Evolutionary conservation across 35 echinoderm and acorn worm genomes (phyloP), one percentile per base, ranked within the genome.

Genomic region (Anneissia japonica): DNA sequence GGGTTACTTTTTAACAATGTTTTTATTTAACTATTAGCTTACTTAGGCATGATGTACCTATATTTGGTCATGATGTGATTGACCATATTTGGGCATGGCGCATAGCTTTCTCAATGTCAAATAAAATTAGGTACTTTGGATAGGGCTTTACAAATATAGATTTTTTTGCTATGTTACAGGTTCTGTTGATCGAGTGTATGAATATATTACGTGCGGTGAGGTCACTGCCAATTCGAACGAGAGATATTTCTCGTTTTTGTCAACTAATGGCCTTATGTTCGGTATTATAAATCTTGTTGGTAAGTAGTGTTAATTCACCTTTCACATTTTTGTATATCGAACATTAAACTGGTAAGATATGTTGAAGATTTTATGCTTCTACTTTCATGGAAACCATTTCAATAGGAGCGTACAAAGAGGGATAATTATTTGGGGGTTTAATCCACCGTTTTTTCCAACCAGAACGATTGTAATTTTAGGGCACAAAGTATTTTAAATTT

Each of bases 241-340:
- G 33, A 96, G 93, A 34, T 92, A 92, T 37, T 81, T 96, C 9
- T 92, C 93, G 19, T 96, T 96, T 46, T 0, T 92, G 11, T 96
- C 93, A 72, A 79, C 86, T 28, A 73, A 82, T 89, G 86, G 93
- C 29, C 81, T 96, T 31, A 96, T 96, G 75, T 96, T 96, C 81
- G 93, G 93, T 41, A 74, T 96, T 0, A 92, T 96, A 9, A 96
- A 96, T 73, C 77, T 96, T 79, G 93, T 96, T 19, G 93, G 93
- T 96, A 87, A 90, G 93, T 73, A 51, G 0, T 31, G 17, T 72
- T 16, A 32, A 73, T 33, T 16, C 23, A 29, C 16, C 40, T 46
- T n/a, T 77, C 12, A n/a, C n/a, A n/a, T n/a, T n/a, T n/a, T n/a
- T n/a, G n/a, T n/a, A n/a, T n/a, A n/a, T n/a, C n/a, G n/a, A n/a